These are phyloP conservation scores for Eilema depressum DNA, from an alignment of 2,888 invertebrate species.

Conservation along the genomic window DNA sequence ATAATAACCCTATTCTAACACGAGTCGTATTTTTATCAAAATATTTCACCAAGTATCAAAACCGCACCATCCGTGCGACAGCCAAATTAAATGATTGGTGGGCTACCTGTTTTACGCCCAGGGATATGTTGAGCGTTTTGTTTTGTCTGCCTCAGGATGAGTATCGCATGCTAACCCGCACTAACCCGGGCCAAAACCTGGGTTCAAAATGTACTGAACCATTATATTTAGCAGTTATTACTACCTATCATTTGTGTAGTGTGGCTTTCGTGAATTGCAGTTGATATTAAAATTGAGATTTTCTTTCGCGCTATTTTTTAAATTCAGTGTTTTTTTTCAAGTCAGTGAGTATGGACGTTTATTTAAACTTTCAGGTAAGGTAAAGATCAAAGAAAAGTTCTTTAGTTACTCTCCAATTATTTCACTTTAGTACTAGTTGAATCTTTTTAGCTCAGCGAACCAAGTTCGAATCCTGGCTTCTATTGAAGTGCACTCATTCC, in stretches of 20 bases:
- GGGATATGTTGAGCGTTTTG: constrained; percentile 69
- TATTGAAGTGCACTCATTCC: too few relatives aligned
- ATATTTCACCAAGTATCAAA: constrained; percentile 65
- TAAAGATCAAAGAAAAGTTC: background rate
- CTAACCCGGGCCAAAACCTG: constrained; percentile 48
- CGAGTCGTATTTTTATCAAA: background rate
- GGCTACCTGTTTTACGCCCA: constrained; percentile 85
- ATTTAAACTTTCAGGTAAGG: too few relatives aligned
- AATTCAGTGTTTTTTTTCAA: background rate
- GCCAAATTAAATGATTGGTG: constrained; percentile 75
- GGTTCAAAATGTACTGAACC: constrained; percentile 45
- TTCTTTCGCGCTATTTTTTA: background rate
- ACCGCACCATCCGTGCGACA: constrained; percentile 35
- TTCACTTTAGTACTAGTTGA: too few relatives aligned
- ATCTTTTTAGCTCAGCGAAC: too few relatives aligned
- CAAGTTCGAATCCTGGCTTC: too few relatives aligned
- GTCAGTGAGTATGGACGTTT: too few relatives aligned
- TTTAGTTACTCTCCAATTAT: too few relatives aligned
- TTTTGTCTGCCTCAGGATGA: constrained; percentile 64
- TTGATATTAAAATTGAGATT: constrained; percentile 30
- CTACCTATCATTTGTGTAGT: constrained; percentile 36
- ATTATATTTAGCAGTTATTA: constrained; percentile 55
- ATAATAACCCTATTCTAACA: too few relatives aligned
- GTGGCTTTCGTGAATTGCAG: constrained; percentile 28
- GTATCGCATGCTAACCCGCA: constrained; percentile 65